Conservation (phyloP, 2,113 vertebrate genomes). For the Xenopus tropicalis region DNA sequence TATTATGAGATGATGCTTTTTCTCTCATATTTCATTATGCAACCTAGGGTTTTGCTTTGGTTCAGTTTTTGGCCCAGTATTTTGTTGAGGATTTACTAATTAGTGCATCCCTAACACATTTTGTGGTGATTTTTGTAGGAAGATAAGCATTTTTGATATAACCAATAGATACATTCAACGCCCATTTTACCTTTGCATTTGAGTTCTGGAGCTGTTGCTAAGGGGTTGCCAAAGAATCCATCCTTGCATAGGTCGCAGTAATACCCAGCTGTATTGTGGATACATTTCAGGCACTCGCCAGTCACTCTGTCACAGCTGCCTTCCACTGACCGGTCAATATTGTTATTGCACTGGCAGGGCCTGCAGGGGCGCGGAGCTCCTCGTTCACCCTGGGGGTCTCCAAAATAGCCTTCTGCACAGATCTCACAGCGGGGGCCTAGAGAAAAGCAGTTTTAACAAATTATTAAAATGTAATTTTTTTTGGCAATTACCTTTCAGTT, state of each 20-base stretch:
- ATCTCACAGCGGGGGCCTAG: conserved; percentile 76
- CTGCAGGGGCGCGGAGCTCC: conserved; percentile 65
- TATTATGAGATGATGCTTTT: too few species aligned
- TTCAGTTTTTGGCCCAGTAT: too few species aligned
- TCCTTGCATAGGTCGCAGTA: conserved; percentile 85
- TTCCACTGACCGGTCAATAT: conserved; percentile 69
- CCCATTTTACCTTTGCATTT: conserved; percentile 71
- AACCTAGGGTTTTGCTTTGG: too few species aligned
- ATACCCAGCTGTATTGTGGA: conserved; percentile 81
- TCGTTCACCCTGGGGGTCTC: conserved; percentile 64
- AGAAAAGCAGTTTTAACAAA: neutral
- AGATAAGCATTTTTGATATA: too few species aligned
- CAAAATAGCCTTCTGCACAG: conserved; percentile 81
- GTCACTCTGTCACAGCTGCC: conserved; percentile 81
- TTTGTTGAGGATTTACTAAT: too few species aligned
- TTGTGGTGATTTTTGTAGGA: too few species aligned
- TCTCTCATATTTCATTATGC: too few species aligned
- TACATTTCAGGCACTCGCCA: conserved; percentile 86
- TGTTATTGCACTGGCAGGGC: conserved; percentile 73
- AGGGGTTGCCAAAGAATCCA: conserved; percentile 80
- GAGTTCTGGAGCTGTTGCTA: conserved; percentile 61
- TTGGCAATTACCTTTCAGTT: too few species aligned
- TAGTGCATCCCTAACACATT: too few species aligned
- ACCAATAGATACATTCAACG: too few species aligned
- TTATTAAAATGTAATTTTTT: too few species aligned